phyloP scores from a whole-genome alignment of 2,888 invertebrate species.

The Volucella inanis region DNA sequence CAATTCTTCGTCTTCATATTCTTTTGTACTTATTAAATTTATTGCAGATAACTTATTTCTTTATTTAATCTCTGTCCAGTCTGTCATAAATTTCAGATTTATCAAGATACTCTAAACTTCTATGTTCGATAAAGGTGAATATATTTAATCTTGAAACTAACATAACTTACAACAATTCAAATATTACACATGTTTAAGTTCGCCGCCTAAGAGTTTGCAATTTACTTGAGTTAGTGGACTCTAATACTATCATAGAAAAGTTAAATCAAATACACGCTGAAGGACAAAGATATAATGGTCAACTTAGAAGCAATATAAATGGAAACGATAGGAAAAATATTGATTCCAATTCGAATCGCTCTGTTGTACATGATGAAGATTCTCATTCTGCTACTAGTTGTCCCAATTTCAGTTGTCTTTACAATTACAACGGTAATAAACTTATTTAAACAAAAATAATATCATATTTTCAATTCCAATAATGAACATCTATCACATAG shows the following conservation, averaged over 20 bases:
- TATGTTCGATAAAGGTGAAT: constrained; percentile 8
- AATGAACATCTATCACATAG: constrained; percentile 58
- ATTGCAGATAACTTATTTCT: not conserved
- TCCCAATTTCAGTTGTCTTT: not conserved
- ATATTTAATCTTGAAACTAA: not conserved
- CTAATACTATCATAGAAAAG: not conserved
- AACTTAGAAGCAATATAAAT: constrained; percentile 20
- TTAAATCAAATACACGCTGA: constrained; percentile 6
- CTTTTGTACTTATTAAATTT: not conserved
- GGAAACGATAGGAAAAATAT: not conserved
- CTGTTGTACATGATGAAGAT: constrained; percentile 18
- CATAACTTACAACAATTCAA: not conserved
- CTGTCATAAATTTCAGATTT: constrained; percentile 17
- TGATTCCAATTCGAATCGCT: constrained; percentile 4
- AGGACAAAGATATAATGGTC: constrained; percentile 35
- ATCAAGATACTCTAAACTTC: not conserved
- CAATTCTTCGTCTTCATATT: too few relatives aligned
- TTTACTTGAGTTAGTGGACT: not conserved
- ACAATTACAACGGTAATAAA: not conserved
- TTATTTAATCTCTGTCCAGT: not conserved
- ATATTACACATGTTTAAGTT: not conserved
- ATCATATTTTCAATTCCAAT: too few relatives aligned
- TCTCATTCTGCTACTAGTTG: constrained; percentile 49
- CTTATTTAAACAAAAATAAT: not conserved
- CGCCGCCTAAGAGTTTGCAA: not conserved